A percentile compares a stretch with the other conserved stretches of the same genome.
phyloP scores from a whole-genome alignment of 2,888 invertebrate genomes.

The Drosophila barbarae region DNA sequence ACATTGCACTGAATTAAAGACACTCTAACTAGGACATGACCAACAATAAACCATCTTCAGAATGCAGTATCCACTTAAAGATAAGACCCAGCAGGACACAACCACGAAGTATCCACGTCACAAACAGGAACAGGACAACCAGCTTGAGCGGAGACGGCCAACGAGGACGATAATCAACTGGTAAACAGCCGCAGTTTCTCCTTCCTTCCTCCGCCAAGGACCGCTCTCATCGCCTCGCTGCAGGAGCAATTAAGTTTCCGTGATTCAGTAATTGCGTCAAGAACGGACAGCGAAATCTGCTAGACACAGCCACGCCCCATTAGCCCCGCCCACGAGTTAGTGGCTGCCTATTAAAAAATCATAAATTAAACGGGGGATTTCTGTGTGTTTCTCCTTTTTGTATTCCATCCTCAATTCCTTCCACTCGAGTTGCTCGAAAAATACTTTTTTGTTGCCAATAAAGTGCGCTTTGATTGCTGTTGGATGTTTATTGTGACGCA shows the following conservation, averaged over 20 bases:
- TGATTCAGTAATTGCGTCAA: constrained; percentile 36
- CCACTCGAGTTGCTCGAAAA: not conserved
- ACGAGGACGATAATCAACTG: constrained; percentile 37
- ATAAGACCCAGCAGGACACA: constrained; percentile 10
- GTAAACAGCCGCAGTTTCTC: constrained; percentile 26
- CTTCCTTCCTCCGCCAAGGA: constrained; percentile 5
- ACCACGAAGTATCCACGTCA: constrained; percentile 26
- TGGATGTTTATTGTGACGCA: constrained; percentile 25
- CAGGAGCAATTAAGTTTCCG: constrained; percentile 36
- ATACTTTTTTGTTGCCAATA: constrained; percentile 23
- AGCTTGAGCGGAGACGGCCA: constrained; percentile 5
- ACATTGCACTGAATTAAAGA: not conserved
- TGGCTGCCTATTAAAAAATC: constrained; percentile 32
- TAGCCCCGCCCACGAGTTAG: constrained; percentile 14
- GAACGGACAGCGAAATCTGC: constrained; percentile 17
- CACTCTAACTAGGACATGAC: not conserved
- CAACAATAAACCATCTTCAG: not conserved
- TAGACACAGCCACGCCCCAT: constrained; percentile 26
- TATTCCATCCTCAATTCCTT: constrained; percentile 1
- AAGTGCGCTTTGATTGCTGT: constrained; percentile 33
- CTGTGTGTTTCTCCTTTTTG: not conserved
- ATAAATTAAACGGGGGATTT: constrained; percentile 28
- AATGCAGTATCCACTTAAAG: not conserved
- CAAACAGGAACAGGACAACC: constrained; percentile 27
- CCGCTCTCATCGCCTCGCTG: constrained; percentile 5